Percentiles rank a stretch among this genome's conserved stretches.
Conservation (phyloP, 2,797 vertebrate genomes). For the Oceanodroma leucorhoa region DNA sequence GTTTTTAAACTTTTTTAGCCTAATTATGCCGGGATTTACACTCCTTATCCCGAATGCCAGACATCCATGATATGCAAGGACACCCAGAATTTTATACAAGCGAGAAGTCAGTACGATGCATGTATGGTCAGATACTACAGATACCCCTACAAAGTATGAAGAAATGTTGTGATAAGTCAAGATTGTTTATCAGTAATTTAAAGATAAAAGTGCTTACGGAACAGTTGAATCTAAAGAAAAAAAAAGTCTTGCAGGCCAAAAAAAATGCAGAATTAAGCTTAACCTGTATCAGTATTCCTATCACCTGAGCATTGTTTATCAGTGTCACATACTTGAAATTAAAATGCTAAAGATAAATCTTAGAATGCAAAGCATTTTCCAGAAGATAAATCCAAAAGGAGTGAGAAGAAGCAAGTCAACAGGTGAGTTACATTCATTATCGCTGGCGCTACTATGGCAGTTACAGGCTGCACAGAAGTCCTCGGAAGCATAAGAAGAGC, state of each 20-base stretch:
- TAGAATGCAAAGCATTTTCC: slow-evolving; percentile 25
- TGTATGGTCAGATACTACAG: neutral
- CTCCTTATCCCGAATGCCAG: neutral
- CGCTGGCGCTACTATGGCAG: neutral
- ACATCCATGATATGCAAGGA: neutral
- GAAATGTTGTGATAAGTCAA: neutral
- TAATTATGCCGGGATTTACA: neutral
- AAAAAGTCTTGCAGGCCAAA: neutral
- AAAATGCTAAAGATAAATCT: slow-evolving; percentile 50
- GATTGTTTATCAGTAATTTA: neutral
- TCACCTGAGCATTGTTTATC: neutral
- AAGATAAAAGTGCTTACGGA: neutral
- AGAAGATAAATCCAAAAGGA: slow-evolving; percentile 42
- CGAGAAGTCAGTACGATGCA: rapidly evolving
- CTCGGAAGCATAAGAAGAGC: neutral
- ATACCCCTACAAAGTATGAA: neutral
- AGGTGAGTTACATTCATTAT: neutral
- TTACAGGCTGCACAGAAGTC: neutral
- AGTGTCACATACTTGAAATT: slow-evolving; percentile 27
- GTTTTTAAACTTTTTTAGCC: neutral
- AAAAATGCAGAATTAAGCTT: neutral
- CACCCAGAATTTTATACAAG: neutral
- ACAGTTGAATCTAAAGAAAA: neutral
- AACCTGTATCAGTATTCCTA: neutral
- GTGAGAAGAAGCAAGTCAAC: neutral